These are phyloP conservation scores for Dione vanillae DNA, from an alignment of 2,888 invertebrate species.

Conservation along the genomic window DNA sequence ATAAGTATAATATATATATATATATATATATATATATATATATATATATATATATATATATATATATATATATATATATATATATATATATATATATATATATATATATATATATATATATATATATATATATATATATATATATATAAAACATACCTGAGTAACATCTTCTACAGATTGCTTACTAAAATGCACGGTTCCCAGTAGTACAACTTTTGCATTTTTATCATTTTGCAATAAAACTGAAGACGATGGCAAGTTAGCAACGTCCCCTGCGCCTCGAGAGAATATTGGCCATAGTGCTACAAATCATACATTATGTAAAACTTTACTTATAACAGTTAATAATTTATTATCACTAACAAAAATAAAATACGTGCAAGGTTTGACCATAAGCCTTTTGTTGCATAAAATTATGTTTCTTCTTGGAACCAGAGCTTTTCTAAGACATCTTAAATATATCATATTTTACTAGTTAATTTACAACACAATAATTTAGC, in stretches of 20 bases:
- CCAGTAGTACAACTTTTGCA: conserved; percentile 72
- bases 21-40: too few relatives aligned
- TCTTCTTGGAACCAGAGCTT: conserved; percentile 42
- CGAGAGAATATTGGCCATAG: conserved; percentile 35
- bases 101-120: too few relatives aligned
- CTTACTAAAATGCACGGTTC: conserved; percentile 80
- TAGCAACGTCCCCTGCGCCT: conserved; percentile 39
- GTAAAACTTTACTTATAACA: neutral
- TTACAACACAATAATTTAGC: conserved; percentile 50
- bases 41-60: too few relatives aligned
- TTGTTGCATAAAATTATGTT: conserved; percentile 22
- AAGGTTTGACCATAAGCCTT: neutral
- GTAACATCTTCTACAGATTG: conserved; percentile 77
- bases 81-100: too few relatives aligned
- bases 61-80: too few relatives aligned
- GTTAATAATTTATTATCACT: neutral
- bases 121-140: too few relatives aligned
- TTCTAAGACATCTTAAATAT: conserved; percentile 61
- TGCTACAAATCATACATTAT: conserved; percentile 44
- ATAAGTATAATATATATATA: too few relatives aligned
- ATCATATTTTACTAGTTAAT: conserved; percentile 65
- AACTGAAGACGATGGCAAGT: conserved; percentile 66
- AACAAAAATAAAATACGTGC: conserved; percentile 1
- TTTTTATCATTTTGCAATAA: conserved; percentile 64
- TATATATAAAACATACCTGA: conserved; percentile 53